Evolutionary conservation across 2,113 vertebrate species (phyloP), one percentile per base, ranked within the genome.

Genomic region (Cariama cristata): DNA sequence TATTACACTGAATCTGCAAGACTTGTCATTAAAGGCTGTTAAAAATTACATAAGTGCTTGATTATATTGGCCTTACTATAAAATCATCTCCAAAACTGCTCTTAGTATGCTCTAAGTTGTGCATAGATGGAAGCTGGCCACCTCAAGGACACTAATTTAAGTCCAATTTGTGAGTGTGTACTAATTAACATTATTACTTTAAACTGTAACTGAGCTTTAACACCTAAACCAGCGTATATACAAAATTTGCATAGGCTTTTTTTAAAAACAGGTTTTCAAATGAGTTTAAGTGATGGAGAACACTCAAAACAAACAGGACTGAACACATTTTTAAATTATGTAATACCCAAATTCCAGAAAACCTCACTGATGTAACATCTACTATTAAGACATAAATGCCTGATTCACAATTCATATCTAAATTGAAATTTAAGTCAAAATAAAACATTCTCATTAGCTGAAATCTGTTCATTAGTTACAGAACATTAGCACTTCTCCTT

Each of bases 391-490:
- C 28, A 24, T 12, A 64, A 84, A 2, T 73, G 75, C 17, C 28
- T 56, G 32, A 87, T 67, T 12, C 32, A 88, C 47, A 71, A 45
- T 64, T 89, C 12, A 5, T 60, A 75, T 6, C 33, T 87, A 63
- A 56, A 82, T 0, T 53, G 33, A 87, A 79, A 87, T 75, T 35
- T 64, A 72, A 60, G 35, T 55, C 32, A 55, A 89, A 86, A 64
- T 30, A 69, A 71, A 67, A 79, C 5, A 45, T 14, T 79, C 58
- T 28, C 33, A 63, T 44, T 85, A 60, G 35, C 35, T 40, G 32
- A 76, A 92, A 93, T 50, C 10, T 58, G 45, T 66, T 82, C 32
- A 53, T 82, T 68, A 94, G n/a, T 84, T 68, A 69, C 45, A 91
- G 53, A 91, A 63, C 12, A 35, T 60, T 14, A 91, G 62, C 53